Conservation (phyloP, 2,797 vertebrate genomes). For the Eleutherodactylus coqui region DNA sequence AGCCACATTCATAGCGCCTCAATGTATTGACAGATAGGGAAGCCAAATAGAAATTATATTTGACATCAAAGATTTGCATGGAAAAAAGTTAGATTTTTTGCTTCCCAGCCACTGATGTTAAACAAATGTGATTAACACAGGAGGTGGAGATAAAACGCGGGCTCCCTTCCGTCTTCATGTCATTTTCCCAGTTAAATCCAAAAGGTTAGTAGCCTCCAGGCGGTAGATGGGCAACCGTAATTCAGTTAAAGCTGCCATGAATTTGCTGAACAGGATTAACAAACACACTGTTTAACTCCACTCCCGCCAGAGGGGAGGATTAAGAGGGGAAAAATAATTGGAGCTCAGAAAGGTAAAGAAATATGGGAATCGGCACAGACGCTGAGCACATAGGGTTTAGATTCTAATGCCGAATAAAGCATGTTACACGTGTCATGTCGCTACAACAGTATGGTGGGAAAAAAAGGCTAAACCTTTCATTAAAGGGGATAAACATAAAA, state of each 20-base stretch:
- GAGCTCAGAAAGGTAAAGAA: slow-evolving; percentile 16
- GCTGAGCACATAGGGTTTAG: slow-evolving; percentile 9
- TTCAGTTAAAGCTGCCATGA: slow-evolving; percentile 41
- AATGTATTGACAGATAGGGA: slow-evolving; percentile 18
- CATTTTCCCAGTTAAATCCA: slow-evolving; percentile 47
- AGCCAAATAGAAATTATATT: slow-evolving; percentile 35
- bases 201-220: slow-evolving; percentile 26
- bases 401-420: not conserved
- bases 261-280: slow-evolving; percentile 46
- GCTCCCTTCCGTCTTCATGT: slow-evolving; percentile 37
- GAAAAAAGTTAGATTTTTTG: slow-evolving; percentile 27
- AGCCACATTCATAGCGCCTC: slow-evolving; percentile 15
- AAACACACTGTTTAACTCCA: slow-evolving; percentile 42
- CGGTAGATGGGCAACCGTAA: slow-evolving; percentile 41
- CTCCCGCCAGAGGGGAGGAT: slow-evolving; percentile 31
- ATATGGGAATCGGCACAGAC: slow-evolving; percentile 1
- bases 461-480: not conserved
- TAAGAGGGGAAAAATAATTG: slow-evolving; percentile 38
- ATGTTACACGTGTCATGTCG: not conserved
- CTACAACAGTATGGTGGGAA: not conserved
- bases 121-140: slow-evolving; percentile 47
- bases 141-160: slow-evolving; percentile 30
- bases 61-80: slow-evolving; percentile 38
- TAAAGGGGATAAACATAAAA: not conserved
- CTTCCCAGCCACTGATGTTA: slow-evolving; percentile 20